Evolutionary conservation across 2,797 vertebrate species (phyloP).

Genomic region (Lithobates pipiens): DNA sequence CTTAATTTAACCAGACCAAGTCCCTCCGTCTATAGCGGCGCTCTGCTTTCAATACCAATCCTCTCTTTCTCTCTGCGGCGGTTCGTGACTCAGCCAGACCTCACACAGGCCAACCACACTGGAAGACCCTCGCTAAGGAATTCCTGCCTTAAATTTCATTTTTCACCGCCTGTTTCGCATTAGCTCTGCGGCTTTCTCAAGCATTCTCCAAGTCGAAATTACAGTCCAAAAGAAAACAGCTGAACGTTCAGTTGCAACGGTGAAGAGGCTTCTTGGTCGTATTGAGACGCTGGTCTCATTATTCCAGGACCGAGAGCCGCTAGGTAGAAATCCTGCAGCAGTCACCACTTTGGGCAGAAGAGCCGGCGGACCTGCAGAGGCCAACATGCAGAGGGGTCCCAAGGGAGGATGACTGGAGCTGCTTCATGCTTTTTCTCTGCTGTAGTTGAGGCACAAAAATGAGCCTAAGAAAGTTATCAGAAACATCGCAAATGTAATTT

Average conservation of each 20-base stretch:
- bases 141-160: constrained; percentile 82
- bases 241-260: constrained; percentile 71
- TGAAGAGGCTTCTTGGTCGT: constrained; percentile 54
- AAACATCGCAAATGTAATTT: no score
- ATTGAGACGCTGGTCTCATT: not conserved
- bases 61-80: constrained; percentile 61
- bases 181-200: constrained; percentile 81
- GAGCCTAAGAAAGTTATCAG: no score
- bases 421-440: no score
- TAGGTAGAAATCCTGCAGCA: constrained; percentile 46
- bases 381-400: no score
- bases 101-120: constrained; percentile 73
- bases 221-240: constrained; percentile 71
- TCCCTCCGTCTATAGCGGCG: constrained; percentile 59
- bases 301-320: not conserved
- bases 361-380: no score
- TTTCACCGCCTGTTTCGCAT: constrained; percentile 86
- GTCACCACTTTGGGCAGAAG: not conserved
- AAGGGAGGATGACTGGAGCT: no score
- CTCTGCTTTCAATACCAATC: constrained; percentile 66
- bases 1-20: constrained; percentile 62
- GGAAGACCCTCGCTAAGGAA: constrained; percentile 70
- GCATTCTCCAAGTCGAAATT: constrained; percentile 76
- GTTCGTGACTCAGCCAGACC: constrained; percentile 76
- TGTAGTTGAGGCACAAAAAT: no score